Conservation (phyloP, 2,888 invertebrate species). For the Eretmocerus hayati region DNA sequence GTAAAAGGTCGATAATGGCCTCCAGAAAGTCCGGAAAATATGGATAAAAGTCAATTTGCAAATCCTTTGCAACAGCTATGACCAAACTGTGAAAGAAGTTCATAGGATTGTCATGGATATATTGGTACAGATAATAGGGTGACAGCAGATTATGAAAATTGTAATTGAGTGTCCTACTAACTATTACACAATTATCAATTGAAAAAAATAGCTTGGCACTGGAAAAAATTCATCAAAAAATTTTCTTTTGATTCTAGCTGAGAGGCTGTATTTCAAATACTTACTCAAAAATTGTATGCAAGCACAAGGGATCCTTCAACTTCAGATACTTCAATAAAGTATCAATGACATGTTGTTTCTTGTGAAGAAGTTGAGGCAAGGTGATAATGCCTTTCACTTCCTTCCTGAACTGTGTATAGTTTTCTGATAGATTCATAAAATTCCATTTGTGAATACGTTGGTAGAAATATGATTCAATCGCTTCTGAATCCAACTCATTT, state of each 20-base stretch:
- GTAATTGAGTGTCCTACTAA: background rate
- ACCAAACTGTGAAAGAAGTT: constrained; percentile 58
- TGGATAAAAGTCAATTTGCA: constrained; percentile 83
- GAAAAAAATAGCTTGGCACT: too few species aligned
- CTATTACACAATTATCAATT: too few species aligned
- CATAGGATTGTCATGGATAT: background rate
- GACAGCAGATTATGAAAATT: constrained; percentile 5
- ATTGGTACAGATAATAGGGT: too few species aligned
- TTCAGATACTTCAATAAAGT: constrained; percentile 67
- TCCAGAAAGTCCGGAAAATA: constrained; percentile 72
- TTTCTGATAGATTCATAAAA: constrained; percentile 77
- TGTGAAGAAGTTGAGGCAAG: constrained; percentile 75
- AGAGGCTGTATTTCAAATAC: too few species aligned
- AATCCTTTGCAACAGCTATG: constrained; percentile 78
- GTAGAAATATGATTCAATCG: constrained; percentile 73
- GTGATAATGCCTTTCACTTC: constrained; percentile 72
- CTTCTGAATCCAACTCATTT: constrained; percentile 61
- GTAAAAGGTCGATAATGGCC: constrained; percentile 62
- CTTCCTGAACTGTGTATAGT: constrained; percentile 69
- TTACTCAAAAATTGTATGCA: constrained; percentile 82
- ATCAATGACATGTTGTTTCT: constrained; percentile 69
- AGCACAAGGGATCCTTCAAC: constrained; percentile 62
- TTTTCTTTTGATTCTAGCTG: too few species aligned
- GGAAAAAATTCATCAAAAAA: too few species aligned
- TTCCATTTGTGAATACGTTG: constrained; percentile 84